Evolutionary conservation across 2,113 vertebrate species (phyloP).

Genomic region (Cairina moschata): DNA sequence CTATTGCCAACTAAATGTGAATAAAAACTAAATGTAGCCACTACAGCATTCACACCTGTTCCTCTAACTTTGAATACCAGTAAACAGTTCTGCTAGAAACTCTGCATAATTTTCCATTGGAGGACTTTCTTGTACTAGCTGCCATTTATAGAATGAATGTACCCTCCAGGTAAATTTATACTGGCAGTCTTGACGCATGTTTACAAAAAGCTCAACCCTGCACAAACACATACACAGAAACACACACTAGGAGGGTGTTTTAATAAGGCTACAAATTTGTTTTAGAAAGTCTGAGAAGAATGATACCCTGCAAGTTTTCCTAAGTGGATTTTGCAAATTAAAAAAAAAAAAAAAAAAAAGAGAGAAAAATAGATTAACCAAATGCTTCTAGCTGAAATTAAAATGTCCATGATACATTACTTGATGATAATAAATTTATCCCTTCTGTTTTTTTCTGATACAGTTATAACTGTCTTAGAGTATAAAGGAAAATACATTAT

Average conservation of each 20-base stretch:
- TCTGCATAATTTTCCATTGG: not conserved
- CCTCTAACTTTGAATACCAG: not conserved
- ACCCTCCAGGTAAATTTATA: conserved; percentile 13
- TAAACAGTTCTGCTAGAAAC: not conserved
- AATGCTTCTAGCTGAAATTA: conserved; percentile 47
- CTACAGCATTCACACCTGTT: not conserved
- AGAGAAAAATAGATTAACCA: conserved; percentile 38
- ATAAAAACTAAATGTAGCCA: not conserved
- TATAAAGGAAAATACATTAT: conserved; percentile 4
- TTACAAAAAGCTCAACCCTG: not conserved
- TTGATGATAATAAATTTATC: conserved; percentile 47
- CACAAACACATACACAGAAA: not conserved
- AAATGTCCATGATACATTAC: conserved; percentile 18
- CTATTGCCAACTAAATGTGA: not conserved
- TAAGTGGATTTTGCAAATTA: not conserved
- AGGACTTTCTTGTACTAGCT: not conserved
- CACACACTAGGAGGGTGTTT: not conserved
- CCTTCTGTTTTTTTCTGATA: conserved; percentile 36
- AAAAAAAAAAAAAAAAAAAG: too few relatives aligned
- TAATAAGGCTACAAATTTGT: conserved; percentile 9
- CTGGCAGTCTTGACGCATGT: not conserved
- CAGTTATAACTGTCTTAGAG: conserved; percentile 30
- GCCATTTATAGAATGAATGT: not conserved
- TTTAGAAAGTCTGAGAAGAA: conserved; percentile 20
- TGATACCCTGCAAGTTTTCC: conserved; percentile 21